These are phyloP conservation scores for Rosalia funebris DNA, from an alignment of 2,888 invertebrate genomes.

Conservation along the genomic window DNA sequence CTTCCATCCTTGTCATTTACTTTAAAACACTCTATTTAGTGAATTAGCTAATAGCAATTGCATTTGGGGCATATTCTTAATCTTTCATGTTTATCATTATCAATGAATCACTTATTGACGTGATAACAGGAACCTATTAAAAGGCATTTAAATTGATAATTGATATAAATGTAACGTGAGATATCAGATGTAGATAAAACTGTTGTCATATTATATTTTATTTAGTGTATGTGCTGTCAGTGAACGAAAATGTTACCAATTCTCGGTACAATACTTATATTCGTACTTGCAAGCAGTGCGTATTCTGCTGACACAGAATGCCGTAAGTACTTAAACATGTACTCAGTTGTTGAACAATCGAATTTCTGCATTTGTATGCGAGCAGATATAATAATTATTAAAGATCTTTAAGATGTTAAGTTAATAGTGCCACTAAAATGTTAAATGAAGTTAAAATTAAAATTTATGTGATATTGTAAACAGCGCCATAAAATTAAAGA, in stretches of 20 bases:
- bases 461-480: too few relatives aligned
- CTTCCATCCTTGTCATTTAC: too few relatives aligned
- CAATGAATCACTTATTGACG: slow-evolving; percentile 14
- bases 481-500: too few relatives aligned
- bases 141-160: slow-evolving; percentile 3
- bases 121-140: background rate
- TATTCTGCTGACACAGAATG: slow-evolving; percentile 2
- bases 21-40: too few relatives aligned
- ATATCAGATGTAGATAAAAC: slow-evolving; percentile 5
- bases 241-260: slow-evolving; percentile 3
- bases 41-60: too few relatives aligned
- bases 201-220: background rate
- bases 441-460: too few relatives aligned
- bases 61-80: background rate
- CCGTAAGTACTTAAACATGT: slow-evolving; percentile 1
- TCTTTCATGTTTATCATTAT: background rate
- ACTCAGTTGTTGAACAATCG: background rate
- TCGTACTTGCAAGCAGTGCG: slow-evolving; percentile 1
- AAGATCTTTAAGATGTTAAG: too few relatives aligned
- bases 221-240: background rate
- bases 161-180: background rate
- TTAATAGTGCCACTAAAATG: too few relatives aligned
- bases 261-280: background rate
- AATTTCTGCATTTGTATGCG: too few relatives aligned
- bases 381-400: too few relatives aligned